Evolutionary conservation across 2,797 vertebrate genomes (phyloP).

Genomic region (Loris lydekkerianus): DNA sequence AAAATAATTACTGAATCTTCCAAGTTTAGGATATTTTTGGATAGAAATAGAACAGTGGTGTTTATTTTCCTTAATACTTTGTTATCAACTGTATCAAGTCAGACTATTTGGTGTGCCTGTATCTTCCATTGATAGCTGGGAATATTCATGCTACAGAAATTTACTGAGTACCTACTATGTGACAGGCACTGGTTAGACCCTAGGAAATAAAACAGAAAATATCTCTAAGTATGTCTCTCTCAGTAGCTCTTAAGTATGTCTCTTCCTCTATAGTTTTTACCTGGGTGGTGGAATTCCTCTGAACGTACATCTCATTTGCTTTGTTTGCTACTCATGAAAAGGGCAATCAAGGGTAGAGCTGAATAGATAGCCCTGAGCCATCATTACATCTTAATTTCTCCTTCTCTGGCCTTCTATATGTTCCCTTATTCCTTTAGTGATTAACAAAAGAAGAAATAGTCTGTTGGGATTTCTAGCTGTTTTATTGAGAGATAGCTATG

Average conservation of each 20-base stretch:
- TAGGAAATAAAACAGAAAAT: neutral
- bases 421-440: neutral
- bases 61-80: neutral
- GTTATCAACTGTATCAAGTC: neutral
- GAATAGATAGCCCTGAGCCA: neutral
- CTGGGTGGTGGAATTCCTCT: neutral
- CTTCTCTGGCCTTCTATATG: neutral
- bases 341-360: neutral
- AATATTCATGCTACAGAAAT: neutral
- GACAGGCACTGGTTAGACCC: neutral
- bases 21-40: neutral
- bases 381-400: neutral
- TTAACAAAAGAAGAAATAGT: neutral
- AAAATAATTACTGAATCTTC: neutral
- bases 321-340: neutral
- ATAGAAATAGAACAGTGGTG: neutral
- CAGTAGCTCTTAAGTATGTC: neutral
- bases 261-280: neutral
- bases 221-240: neutral
- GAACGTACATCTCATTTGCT: neutral
- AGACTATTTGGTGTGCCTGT: neutral
- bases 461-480: neutral
- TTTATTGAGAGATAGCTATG: neutral
- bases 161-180: neutral
- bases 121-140: neutral